Conservation (phyloP, 2,888 invertebrate species). For the Neoascia interrupta region DNA sequence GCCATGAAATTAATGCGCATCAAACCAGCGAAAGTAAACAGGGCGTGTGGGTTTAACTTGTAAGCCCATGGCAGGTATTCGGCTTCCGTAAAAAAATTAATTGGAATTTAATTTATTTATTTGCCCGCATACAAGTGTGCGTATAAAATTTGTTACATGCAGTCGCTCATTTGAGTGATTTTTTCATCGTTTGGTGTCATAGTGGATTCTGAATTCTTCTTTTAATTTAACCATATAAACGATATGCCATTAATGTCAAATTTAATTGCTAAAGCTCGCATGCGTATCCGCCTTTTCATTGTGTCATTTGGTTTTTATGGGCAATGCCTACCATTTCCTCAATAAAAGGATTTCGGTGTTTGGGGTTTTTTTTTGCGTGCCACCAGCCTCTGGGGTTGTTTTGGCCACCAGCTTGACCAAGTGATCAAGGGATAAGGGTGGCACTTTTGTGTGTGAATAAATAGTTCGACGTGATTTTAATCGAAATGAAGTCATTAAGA, state of each 20-base stretch:
- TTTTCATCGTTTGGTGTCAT: too few species aligned
- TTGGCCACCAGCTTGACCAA: not conserved
- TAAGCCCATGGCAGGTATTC: not conserved
- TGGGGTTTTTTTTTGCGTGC: not conserved
- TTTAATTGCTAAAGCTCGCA: slow-evolving; percentile 27
- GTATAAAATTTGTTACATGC: slow-evolving; percentile 8
- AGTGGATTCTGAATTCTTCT: too few species aligned
- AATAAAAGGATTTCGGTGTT: slow-evolving; percentile 19
- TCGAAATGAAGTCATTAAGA: slow-evolving; percentile 31
- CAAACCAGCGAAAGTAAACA: slow-evolving; percentile 23
- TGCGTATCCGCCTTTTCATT: not conserved
- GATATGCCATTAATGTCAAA: too few species aligned
- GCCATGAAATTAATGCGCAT: slow-evolving; percentile 18
- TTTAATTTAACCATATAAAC: too few species aligned
- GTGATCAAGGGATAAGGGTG: not conserved
- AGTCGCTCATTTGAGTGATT: too few species aligned
- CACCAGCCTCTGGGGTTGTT: not conserved
- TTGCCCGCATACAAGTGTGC: slow-evolving; percentile 36
- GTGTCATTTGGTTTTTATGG: slow-evolving; percentile 38
- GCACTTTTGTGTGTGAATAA: not conserved
- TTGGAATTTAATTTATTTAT: slow-evolving; percentile 56
- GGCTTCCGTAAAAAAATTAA: slow-evolving; percentile 30
- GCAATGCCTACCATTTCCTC: slow-evolving; percentile 32
- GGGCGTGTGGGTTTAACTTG: slow-evolving; percentile 14
- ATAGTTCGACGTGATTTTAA: slow-evolving; percentile 22